Evolutionary conservation across 2,888 invertebrate genomes (phyloP).

Genomic region (Idaea aversata): DNA sequence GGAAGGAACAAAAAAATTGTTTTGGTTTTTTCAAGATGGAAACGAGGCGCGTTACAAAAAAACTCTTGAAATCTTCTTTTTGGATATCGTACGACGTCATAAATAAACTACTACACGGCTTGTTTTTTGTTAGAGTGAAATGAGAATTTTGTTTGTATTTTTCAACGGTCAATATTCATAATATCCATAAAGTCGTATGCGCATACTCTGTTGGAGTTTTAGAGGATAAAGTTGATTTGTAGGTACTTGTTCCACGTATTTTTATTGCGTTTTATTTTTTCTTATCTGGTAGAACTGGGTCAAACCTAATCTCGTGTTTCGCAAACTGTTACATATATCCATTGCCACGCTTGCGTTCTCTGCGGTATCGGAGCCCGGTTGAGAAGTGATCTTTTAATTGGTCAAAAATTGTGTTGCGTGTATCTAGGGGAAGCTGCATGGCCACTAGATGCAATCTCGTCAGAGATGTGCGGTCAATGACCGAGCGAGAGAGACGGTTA

Average conservation of each 20-base stretch:
- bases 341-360: slow-evolving; percentile 23
- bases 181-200: slow-evolving; percentile 19
- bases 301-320: slow-evolving; percentile 56
- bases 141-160: slow-evolving; percentile 58
- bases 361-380: slow-evolving; percentile 31
- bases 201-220: slow-evolving; percentile 8
- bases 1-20: slow-evolving; percentile 69
- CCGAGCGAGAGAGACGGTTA: slow-evolving; percentile 60
- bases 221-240: not conserved
- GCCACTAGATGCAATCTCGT: slow-evolving; percentile 78
- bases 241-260: slow-evolving; percentile 28
- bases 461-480: slow-evolving; percentile 75
- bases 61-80: slow-evolving; percentile 53
- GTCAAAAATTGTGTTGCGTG: slow-evolving; percentile 67
- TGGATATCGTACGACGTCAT: slow-evolving; percentile 65
- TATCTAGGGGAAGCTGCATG: slow-evolving; percentile 74
- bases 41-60: slow-evolving; percentile 46
- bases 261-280: slow-evolving; percentile 57
- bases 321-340: slow-evolving; percentile 35
- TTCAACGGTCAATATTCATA: slow-evolving; percentile 52
- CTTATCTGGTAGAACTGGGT: slow-evolving; percentile 65
- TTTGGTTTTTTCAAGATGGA: slow-evolving; percentile 70
- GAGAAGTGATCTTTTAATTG: slow-evolving; percentile 69
- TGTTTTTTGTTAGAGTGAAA: slow-evolving; percentile 53
- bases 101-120: slow-evolving; percentile 66